Percentiles rank a stretch among this genome's conserved stretches.
phyloP scores from a whole-genome alignment of 2,113 vertebrate genomes.

The Dunckerocampus dactyliophorus region DNA sequence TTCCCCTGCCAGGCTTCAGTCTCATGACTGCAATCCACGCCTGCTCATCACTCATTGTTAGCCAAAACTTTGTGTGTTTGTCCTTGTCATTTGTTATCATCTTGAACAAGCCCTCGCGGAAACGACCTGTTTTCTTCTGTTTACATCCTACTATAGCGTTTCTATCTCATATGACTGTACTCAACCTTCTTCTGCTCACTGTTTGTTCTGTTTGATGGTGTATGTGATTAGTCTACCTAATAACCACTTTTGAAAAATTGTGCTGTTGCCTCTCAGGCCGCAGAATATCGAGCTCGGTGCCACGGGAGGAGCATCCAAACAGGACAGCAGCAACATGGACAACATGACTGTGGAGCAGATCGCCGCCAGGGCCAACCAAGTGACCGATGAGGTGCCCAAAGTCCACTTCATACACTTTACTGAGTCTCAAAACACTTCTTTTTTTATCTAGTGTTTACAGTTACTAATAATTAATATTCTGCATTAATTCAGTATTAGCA shows the following conservation, averaged over 20 bases:
- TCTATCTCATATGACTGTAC: too few relatives aligned
- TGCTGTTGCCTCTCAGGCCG: constrained; percentile 43
- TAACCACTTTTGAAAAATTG: not conserved
- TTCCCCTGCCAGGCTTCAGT: not conserved
- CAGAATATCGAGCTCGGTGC: constrained; percentile 64
- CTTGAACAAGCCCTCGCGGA: too few relatives aligned
- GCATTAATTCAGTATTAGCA: not conserved
- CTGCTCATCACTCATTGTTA: not conserved
- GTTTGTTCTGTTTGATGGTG: too few relatives aligned
- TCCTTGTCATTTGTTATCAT: too few relatives aligned
- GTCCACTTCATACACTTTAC: too few relatives aligned
- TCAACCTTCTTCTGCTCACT: too few relatives aligned
- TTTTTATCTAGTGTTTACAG: too few relatives aligned
- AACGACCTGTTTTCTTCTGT: too few relatives aligned
- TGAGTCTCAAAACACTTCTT: too few relatives aligned
- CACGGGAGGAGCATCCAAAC: constrained; percentile 51
- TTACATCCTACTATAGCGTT: too few relatives aligned
- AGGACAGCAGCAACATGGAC: constrained; percentile 78
- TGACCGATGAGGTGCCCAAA: constrained; percentile 90
- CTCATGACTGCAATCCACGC: not conserved
- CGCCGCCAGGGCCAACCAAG: constrained; percentile 81
- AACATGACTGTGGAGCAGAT: constrained; percentile 86
- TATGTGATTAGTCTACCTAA: not conserved
- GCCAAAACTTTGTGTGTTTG: not conserved
- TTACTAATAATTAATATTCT: too few relatives aligned